Percentiles rank a stretch among this genome's conserved stretches.
phyloP scores from a whole-genome alignment of 2,888 invertebrate species.

The Andrena praecox region DNA sequence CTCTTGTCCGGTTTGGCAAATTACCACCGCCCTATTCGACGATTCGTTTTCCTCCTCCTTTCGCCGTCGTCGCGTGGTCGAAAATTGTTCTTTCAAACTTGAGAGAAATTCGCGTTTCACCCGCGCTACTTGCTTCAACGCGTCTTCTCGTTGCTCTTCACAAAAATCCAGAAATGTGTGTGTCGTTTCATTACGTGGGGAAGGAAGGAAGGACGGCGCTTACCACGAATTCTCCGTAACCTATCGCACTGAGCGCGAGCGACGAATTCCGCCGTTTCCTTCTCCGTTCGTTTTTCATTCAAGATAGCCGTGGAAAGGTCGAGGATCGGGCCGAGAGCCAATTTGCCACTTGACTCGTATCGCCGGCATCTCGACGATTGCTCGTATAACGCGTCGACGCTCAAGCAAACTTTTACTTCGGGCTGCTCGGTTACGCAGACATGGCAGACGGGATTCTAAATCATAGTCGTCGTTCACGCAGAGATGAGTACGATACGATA shows the following conservation, averaged over 20 bases:
- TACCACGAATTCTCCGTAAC: slow-evolving; percentile 74
- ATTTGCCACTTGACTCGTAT: slow-evolving; percentile 86
- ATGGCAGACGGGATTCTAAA: slow-evolving; percentile 86
- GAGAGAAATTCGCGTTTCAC: slow-evolving; percentile 76
- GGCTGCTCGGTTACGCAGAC: slow-evolving; percentile 87
- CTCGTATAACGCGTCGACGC: slow-evolving; percentile 85
- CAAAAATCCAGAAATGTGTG: slow-evolving; percentile 1
- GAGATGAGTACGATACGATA: slow-evolving; percentile 12
- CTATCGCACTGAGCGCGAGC: slow-evolving; percentile 77
- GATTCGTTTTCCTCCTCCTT: slow-evolving; percentile 66
- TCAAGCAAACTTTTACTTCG: slow-evolving; percentile 86
- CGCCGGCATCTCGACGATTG: slow-evolving; percentile 86
- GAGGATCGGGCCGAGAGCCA: slow-evolving; percentile 72
- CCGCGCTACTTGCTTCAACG: slow-evolving; percentile 65
- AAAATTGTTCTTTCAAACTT: slow-evolving; percentile 78
- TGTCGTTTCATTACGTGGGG: neutral
- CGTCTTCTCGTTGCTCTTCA: slow-evolving; percentile 75
- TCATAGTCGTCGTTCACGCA: neutral
- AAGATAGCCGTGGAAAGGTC: slow-evolving; percentile 78
- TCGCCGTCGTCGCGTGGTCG: slow-evolving; percentile 67
- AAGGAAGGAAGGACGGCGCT: slow-evolving; percentile 20
- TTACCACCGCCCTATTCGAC: slow-evolving; percentile 53
- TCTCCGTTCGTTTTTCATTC: slow-evolving; percentile 74
- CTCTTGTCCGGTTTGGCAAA: neutral
- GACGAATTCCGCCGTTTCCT: slow-evolving; percentile 75